A percentile compares a stretch with the other conserved stretches of the same genome.
Conservation (phyloP, 2,888 invertebrate species). For the Napeogenes inachia region DNA sequence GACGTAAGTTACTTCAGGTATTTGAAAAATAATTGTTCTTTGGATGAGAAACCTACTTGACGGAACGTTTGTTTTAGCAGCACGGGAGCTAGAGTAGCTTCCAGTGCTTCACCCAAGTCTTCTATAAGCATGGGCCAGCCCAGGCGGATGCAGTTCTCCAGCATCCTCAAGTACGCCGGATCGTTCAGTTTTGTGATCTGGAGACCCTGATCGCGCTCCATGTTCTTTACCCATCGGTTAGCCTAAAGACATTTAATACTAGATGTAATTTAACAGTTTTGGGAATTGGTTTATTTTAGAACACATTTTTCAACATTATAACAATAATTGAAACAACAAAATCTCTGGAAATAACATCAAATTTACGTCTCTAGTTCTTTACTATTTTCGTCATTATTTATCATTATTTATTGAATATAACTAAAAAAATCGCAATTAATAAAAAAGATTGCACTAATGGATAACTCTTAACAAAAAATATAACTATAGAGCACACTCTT, state of each 20-base stretch:
- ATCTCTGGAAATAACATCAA: too few species aligned
- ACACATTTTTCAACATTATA: too few species aligned
- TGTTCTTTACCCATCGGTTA: slow-evolving; percentile 93
- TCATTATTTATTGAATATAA: too few species aligned
- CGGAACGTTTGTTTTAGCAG: slow-evolving; percentile 87
- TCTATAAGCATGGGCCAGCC: slow-evolving; percentile 92
- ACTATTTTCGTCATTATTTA: too few species aligned
- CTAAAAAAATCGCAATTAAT: too few species aligned
- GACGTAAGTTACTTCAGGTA: neutral
- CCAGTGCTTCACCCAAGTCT: slow-evolving; percentile 91
- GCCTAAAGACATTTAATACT: slow-evolving; percentile 71
- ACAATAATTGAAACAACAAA: too few species aligned
- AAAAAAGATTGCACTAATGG: too few species aligned
- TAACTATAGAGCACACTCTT: too few species aligned
- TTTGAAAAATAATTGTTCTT: neutral
- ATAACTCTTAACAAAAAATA: too few species aligned
- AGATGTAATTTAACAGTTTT: too few species aligned
- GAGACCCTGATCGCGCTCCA: slow-evolving; percentile 87
- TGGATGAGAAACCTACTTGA: slow-evolving; percentile 65
- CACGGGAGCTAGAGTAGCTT: slow-evolving; percentile 90
- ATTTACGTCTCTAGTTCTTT: too few species aligned
- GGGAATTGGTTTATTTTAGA: too few species aligned
- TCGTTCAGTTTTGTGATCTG: slow-evolving; percentile 89
- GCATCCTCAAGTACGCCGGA: slow-evolving; percentile 82
- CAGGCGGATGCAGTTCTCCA: slow-evolving; percentile 89